Base-by-base conservation (phyloP, 2,113 vertebrate species). In the Centropus bengalensis region DNA sequence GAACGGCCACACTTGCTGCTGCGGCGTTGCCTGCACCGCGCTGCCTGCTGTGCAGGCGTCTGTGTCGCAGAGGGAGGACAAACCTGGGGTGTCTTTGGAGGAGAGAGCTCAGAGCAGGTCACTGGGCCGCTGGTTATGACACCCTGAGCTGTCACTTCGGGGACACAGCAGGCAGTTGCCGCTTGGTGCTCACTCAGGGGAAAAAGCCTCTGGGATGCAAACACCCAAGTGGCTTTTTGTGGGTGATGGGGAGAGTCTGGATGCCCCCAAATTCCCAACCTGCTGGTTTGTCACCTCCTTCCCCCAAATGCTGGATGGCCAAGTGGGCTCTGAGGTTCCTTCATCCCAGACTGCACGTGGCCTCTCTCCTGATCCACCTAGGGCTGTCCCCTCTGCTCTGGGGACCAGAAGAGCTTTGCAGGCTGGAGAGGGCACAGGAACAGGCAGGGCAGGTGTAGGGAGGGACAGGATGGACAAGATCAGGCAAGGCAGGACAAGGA, bases 191-290 rank as follows among this genome's bases (percentile, higher is more conserved):
- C 1, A 3, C 8, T 44, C 27, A 4, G 27, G 16, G 49, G 6
- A 80, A 64, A 63, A 73, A 8, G 0, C 36, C 51, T 23, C 56
- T 3, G 66, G 60, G 71, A 36, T 52, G 67, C 15, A 18, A 45
- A 63, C 0, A 2, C 17, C 38, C 70, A 8, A 22, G 23, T 0
- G 15, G 1, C 13, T 45, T 60, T 71, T 14, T 9, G 1, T 2
- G 67, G 30, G 49, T 6, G 74, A 20, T 11, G 77, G 62, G 60
- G 52, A 67, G 56, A 89, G 58, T 81, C 47, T 1, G 5, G 17
- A 5, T 21, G 9, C 54, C 76, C 62, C 23, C 1, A 4, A 12
- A 18, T 19, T 14, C 32, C 32, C 8, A 14, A 14, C 30, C 28
- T 40, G 33, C 5, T 19, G 2, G 30, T 19, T 42, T 6, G 2